phyloP scores from a whole-genome alignment of 2,797 vertebrate species.

The Tokudaia muenninki region DNA sequence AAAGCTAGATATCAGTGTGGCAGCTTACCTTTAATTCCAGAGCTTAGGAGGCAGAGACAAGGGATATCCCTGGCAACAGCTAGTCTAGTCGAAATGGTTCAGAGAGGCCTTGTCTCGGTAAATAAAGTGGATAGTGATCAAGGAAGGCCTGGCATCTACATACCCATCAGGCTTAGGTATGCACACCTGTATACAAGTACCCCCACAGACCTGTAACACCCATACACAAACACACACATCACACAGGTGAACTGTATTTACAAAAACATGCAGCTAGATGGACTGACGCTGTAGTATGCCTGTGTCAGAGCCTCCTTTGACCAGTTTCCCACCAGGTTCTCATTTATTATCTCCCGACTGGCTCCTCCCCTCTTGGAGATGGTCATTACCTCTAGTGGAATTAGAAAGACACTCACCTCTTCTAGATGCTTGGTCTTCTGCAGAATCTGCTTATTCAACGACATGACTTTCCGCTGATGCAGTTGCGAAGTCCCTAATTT shows the following conservation, averaged over 20 bases:
- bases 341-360: neutral
- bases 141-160: neutral
- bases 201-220: neutral
- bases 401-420: conserved; percentile 89
- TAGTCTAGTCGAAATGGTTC: neutral
- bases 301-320: neutral
- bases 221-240: neutral
- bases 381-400: conserved; percentile 44
- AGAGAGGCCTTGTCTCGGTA: neutral
- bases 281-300: neutral
- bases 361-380: neutral
- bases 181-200: neutral
- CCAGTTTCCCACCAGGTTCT: neutral
- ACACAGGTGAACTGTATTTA: neutral
- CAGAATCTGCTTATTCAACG: conserved; percentile 95
- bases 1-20: neutral
- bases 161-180: neutral
- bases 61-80: neutral
- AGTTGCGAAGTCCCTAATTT: conserved; percentile 94
- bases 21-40: neutral
- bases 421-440: conserved; percentile 93
- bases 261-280: neutral
- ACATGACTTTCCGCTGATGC: conserved; percentile 92
- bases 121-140: neutral
- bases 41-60: neutral